Base-by-base conservation (phyloP, 1,140 invertebrate genomes). In the Reticulitermes speratus region DNA sequence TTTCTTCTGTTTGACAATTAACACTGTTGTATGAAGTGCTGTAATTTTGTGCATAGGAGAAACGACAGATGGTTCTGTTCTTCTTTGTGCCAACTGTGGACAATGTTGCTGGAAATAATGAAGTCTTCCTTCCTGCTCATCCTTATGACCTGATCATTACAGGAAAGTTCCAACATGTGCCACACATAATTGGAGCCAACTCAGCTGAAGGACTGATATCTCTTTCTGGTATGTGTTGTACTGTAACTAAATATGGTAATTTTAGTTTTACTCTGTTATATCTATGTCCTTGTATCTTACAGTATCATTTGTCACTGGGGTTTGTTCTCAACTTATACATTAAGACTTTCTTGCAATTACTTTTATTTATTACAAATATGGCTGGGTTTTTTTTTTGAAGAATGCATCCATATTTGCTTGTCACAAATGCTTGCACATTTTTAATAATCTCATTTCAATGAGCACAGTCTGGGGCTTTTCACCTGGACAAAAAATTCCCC, bases 101-200 rank as follows among this genome's bases (percentile, higher is more conserved):
- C 14, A 44, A n/a, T 0, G 16, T n/a, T 21, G 14, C 84, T 44
- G 48, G 44, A 7, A n/a, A 3, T 52, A 23, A 21, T n/a, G 82
- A 83, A 48, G 30, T 48, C 21, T 85, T 85, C 48, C 25, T 85
- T 14, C 38, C 84, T 5, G 84, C 44, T 19, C 32, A 25, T 32
- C 84, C 84, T 19, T 44, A 25, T 25, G 12, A 32, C 21, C 44
- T 85, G 19, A 32, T 85, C 30, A 69, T 12, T 32, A 55, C 21
- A 21, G 44, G 84, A 21, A 38, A 38, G 30, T 85, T 85, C 48
- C 48, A 32, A n/a, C 88, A 88, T 38, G 88, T 91, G 25, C 90
- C 90, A n/a, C 87, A 90, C 84, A 89, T 91, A 30, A 88, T 88
- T 48, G 91, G 91, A 5, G 86, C 90, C 16, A 89, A 88, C 86